These are phyloP conservation scores for Andrena camellia DNA, from an alignment of 2,888 invertebrate species.

Conservation along the genomic window DNA sequence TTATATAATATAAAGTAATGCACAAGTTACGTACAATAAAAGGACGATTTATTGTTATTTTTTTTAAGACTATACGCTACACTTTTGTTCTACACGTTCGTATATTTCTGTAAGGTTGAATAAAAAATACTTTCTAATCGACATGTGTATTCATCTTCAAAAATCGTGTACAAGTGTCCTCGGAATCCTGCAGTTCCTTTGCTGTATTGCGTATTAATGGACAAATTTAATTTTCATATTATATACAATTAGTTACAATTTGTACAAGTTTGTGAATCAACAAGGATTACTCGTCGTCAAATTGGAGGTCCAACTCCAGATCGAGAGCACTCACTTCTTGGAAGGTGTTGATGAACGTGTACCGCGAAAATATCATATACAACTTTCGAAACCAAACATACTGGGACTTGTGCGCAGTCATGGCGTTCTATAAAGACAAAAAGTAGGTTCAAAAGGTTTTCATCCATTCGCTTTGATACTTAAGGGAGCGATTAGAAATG, in stretches of 20 bases:
- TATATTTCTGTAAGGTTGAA: constrained; percentile 62
- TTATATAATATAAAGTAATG: constrained; percentile 15
- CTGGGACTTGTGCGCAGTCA: constrained; percentile 95
- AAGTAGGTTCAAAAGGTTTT: constrained; percentile 16
- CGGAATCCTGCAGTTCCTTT: background rate
- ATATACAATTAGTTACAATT: constrained; percentile 74
- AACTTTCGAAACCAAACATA: constrained; percentile 97
- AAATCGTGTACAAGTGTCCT: constrained; percentile 29
- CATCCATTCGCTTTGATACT: background rate
- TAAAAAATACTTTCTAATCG: constrained; percentile 63
- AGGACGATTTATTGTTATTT: constrained; percentile 53
- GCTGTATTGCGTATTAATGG: constrained; percentile 29
- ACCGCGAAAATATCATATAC: constrained; percentile 95
- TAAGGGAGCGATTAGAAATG: background rate
- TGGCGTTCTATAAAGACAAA: constrained; percentile 88
- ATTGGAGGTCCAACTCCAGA: constrained; percentile 91
- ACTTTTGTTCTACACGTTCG: constrained; percentile 46
- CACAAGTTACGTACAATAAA: constrained; percentile 35
- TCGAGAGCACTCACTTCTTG: constrained; percentile 91
- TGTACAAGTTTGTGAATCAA: constrained; percentile 56
- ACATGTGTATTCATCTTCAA: constrained; percentile 29
- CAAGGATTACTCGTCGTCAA: constrained; percentile 86
- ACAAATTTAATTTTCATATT: constrained; percentile 53
- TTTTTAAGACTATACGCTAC: constrained; percentile 29
- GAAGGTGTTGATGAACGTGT: constrained; percentile 95